Percentiles rank a stretch among this genome's conserved stretches.
These are phyloP conservation scores for Agrochola litura DNA, from an alignment of 2,888 invertebrate genomes.

Conservation along the genomic window DNA sequence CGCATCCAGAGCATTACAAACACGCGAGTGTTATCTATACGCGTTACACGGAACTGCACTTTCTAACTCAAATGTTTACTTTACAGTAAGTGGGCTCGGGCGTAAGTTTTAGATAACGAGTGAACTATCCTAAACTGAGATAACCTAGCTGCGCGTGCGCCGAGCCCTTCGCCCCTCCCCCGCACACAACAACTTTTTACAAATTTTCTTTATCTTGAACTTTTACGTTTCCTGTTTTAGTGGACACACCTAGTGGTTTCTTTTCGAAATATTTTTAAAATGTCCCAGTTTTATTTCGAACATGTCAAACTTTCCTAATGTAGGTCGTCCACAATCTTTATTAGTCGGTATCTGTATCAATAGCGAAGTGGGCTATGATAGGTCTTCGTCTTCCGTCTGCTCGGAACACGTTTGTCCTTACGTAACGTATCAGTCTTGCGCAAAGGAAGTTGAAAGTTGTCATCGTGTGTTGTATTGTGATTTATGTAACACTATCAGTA, in stretches of 20 bases:
- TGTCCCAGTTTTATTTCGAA: slow-evolving; percentile 57
- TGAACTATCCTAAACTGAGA: slow-evolving; percentile 84
- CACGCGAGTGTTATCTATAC: slow-evolving; percentile 85
- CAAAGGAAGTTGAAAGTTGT: slow-evolving; percentile 69
- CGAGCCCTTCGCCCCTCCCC: slow-evolving; percentile 56
- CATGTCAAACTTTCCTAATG: slow-evolving; percentile 41
- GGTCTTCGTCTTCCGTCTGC: slow-evolving; percentile 40
- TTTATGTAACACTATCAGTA: slow-evolving; percentile 56
- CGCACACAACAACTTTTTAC: slow-evolving; percentile 79
- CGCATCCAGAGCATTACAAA: slow-evolving; percentile 83
- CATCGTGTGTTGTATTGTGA: slow-evolving; percentile 62
- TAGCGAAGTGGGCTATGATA: slow-evolving; percentile 52
- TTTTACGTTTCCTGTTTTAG: slow-evolving; percentile 77
- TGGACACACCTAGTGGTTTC: slow-evolving; percentile 72
- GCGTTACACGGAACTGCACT: slow-evolving; percentile 89
- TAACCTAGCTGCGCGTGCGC: slow-evolving; percentile 78
- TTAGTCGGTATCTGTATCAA: slow-evolving; percentile 38
- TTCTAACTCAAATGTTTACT: slow-evolving; percentile 89
- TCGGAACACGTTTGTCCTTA: slow-evolving; percentile 56
- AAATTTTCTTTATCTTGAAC: slow-evolving; percentile 80
- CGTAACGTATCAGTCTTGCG: slow-evolving; percentile 66
- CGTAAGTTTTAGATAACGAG: slow-evolving; percentile 85
- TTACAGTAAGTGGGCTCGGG: slow-evolving; percentile 84
- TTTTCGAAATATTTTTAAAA: slow-evolving; percentile 63
- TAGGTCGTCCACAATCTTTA: slow-evolving; percentile 55